Base-by-base conservation (phyloP, 2,888 invertebrate genomes). In the Hypolimnas misippus region DNA sequence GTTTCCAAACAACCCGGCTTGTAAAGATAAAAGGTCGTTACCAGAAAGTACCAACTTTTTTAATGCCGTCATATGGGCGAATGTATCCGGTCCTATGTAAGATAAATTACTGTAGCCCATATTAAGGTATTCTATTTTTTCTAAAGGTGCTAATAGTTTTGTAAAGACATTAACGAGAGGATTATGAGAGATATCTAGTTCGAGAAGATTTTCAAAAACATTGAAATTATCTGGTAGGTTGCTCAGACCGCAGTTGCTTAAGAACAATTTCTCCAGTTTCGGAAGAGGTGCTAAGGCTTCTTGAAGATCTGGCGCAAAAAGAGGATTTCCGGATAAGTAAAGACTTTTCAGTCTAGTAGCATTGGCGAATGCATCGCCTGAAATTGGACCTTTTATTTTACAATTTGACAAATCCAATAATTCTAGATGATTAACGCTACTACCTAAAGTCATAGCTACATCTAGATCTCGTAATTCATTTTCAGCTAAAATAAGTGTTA, bases 91-190 rank as follows among this genome's bases (percentile, higher is more conserved):
- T 0, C 94, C 93, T 58, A 95, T 89, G 68, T 93, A 92, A 0
- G 94, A 94, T 2, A 95, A 85, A 76, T 94, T 94, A 79, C 95
- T 95, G 76, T 95, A 95, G 5, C 95, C 95, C 95, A 96, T 95
- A 78, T 95, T 95, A 3, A 95, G 84, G 73, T 94, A 95, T 78
- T 95, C 94, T 33, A 96, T 82, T 12, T 94, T 94, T 63, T 94
- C 93, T 0, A 95, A 80, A 0, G 95, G 95, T 2, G 94, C 94
- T 16, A 95, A 80, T 25, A 95, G 78, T 71, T 92, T 93, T 6
- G 94, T 94, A 76, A 95, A 95, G 0, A 94, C 95, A 73, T 95
- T 94, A 49, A 93, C 93, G 0, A 95, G 83, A 0, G 95, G 95
- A 81, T 95, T 95, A 74, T 94, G 92, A 0, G 95, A 95, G 75